Percentiles rank a stretch among this genome's conserved stretches.
Evolutionary conservation across 2,888 invertebrate genomes (phyloP).

Genomic region (Neoitamus cyanurus): DNA sequence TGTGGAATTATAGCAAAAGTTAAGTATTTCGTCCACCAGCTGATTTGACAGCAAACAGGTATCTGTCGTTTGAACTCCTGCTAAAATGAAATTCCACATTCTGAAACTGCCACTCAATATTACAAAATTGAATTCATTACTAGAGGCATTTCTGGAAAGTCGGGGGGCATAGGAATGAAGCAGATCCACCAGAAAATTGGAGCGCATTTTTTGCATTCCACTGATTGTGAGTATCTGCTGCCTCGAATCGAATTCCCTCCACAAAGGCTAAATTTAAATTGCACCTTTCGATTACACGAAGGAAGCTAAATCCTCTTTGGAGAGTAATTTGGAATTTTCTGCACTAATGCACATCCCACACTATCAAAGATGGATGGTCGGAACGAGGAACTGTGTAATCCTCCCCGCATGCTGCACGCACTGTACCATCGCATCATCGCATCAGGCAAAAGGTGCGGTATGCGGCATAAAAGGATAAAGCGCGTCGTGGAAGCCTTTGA

Average conservation of each 20-base stretch:
- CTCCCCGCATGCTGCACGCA: background rate
- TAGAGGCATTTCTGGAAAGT: background rate
- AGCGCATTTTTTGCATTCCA: background rate
- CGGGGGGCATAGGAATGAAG: background rate
- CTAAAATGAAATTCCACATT: background rate
- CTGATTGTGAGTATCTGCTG: background rate
- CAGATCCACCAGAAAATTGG: background rate
- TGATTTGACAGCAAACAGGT: background rate
- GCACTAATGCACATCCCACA: background rate
- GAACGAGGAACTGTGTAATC: background rate
- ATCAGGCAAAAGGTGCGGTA: background rate
- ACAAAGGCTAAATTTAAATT: background rate
- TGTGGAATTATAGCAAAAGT: too few species aligned
- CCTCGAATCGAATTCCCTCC: background rate
- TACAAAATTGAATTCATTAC: background rate
- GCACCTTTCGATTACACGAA: background rate
- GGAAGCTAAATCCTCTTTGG: background rate
- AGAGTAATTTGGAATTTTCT: background rate
- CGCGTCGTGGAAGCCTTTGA: background rate
- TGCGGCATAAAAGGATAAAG: background rate
- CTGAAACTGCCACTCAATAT: background rate
- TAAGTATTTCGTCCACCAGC: too few species aligned
- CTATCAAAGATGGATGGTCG: background rate
- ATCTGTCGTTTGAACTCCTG: background rate
- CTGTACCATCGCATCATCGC: too few species aligned